Base-by-base conservation (phyloP, 37 sponge, comb jelly and placozoan species). In the Spongia lamella region DNA sequence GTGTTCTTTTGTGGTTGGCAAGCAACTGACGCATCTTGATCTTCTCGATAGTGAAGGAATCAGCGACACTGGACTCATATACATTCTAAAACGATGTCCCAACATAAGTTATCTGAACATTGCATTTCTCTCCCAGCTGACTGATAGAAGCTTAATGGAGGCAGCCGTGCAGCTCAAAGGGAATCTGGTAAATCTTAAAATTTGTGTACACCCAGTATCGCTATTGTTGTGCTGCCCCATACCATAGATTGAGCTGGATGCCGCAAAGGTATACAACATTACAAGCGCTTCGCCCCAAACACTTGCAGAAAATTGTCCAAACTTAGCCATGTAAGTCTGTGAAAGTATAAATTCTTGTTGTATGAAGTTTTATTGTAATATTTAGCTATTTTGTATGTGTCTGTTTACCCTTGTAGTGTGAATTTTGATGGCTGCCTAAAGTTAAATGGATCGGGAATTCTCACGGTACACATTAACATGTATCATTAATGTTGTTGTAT, bases 381-480 rank as follows among this genome's bases (percentile, higher is more conserved):
- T 43, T 43, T 13, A n/a, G n/a, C n/a, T 9, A 43, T 43, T 26
- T 77, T 24, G 31, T 25, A 68, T 16, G 30, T 70, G 34, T 5
- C 20, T 52, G 2, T 27, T 84, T 40, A 27, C 37, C 26, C 17
- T 9, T 68, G 2, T 38, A 90, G 90, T 51, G 90, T 58, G 30
- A 52, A 24, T 7, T 81, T 90, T 77, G 90, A 90, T 25, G 77
- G 78, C 30, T 78, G 85, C 72, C 69, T 78, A 27, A 52, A 30
- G 36, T 72, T 90, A 7, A 64, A 81, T 78, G 90, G 90, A 0
- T 56, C 63, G 38, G 90, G 90, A 36, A 43, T 90, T 20, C 20
- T 71, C 6, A 65, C 77, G 72, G 90, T 90, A 34, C n/a, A n/a
- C n/a, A 68, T 55, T 58, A 37, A 22, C 36, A 35, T 79, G 30